These are phyloP conservation scores for Elanus axillaris DNA, from an alignment of 2,113 vertebrate species.

Conservation along the genomic window DNA sequence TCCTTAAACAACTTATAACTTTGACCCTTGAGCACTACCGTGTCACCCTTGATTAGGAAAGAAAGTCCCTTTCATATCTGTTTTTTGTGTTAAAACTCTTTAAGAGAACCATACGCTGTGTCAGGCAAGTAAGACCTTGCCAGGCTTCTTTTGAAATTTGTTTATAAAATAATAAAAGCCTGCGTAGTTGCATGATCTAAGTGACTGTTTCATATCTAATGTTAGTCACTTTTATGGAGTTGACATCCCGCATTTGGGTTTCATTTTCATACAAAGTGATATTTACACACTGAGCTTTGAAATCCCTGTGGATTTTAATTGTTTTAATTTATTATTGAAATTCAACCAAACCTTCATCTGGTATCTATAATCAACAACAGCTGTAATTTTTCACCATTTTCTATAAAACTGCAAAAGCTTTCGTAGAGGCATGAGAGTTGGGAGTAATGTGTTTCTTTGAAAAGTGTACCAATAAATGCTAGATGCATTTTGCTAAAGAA, in stretches of 20 bases:
- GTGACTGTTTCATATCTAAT: conserved; percentile 8
- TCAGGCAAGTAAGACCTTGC: not conserved
- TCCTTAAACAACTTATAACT: not conserved
- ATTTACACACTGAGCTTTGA: conserved; percentile 44
- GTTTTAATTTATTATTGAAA: conserved; percentile 55
- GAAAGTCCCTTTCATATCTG: not conserved
- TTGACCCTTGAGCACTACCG: not conserved
- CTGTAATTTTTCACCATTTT: not conserved
- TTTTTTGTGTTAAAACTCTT: not conserved
- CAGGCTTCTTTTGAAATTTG: not conserved
- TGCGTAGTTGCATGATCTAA: not conserved
- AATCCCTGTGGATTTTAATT: conserved; percentile 53
- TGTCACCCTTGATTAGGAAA: not conserved
- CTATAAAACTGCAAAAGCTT: not conserved
- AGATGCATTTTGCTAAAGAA: not conserved
- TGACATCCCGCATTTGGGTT: conserved; percentile 38
- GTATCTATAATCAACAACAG: not conserved
- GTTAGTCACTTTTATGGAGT: not conserved
- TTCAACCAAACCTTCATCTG: conserved; percentile 27
- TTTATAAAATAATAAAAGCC: conserved; percentile 13
- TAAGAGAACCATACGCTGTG: not conserved
- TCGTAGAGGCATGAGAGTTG: not conserved
- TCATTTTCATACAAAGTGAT: conserved; percentile 22
- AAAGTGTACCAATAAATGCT: not conserved
- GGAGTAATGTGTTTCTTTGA: not conserved